These are phyloP conservation scores for Chesias legatella DNA, from an alignment of 2,888 invertebrate genomes.

Conservation along the genomic window DNA sequence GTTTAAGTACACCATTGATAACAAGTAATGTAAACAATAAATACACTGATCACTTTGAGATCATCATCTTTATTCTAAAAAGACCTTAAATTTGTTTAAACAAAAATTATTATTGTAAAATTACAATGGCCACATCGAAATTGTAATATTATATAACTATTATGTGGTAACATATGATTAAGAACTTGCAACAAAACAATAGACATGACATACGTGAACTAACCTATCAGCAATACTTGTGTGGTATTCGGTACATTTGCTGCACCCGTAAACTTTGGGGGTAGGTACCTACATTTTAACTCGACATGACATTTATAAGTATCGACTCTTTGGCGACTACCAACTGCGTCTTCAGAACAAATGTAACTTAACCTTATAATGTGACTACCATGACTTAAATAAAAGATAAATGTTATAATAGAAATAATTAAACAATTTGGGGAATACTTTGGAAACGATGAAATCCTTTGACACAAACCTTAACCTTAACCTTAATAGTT, in stretches of 20 bases:
- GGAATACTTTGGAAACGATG: slow-evolving; percentile 81
- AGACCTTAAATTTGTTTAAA: slow-evolving; percentile 62
- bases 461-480: slow-evolving; percentile 81
- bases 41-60: slow-evolving; percentile 79
- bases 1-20: slow-evolving; percentile 74
- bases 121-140: slow-evolving; percentile 69
- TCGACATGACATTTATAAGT: slow-evolving; percentile 27
- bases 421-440: slow-evolving; percentile 74
- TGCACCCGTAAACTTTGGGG: slow-evolving; percentile 19
- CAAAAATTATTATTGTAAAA: slow-evolving; percentile 50
- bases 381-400: slow-evolving; percentile 75
- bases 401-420: slow-evolving; percentile 48
- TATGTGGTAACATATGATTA: slow-evolving; percentile 67
- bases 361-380: slow-evolving; percentile 61
- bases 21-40: slow-evolving; percentile 69
- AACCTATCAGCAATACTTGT: slow-evolving; percentile 28
- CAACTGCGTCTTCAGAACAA: slow-evolving; percentile 54
- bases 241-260: slow-evolving; percentile 22
- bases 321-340: slow-evolving; percentile 66
- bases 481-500: slow-evolving; percentile 74
- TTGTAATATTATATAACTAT: slow-evolving; percentile 47
- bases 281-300: slow-evolving; percentile 7
- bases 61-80: slow-evolving; percentile 70
- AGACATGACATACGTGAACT: slow-evolving; percentile 36
- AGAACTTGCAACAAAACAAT: slow-evolving; percentile 51